Conservation (phyloP, 2,113 vertebrate genomes). For the Ceyx cyanopectus region DNA sequence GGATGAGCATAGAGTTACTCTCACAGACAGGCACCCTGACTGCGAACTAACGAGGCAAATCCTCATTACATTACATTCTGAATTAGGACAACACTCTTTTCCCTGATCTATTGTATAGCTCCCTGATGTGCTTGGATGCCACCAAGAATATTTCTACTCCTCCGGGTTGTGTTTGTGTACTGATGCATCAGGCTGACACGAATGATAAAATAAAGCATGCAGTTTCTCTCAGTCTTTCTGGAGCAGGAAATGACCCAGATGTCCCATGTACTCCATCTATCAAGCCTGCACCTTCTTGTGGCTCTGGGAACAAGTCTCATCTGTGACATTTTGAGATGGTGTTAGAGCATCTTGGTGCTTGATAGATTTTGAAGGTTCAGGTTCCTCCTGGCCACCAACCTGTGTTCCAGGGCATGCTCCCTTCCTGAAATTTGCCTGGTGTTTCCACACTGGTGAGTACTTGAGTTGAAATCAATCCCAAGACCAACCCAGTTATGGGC, state of each 20-base stretch:
- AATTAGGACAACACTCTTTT: not conserved
- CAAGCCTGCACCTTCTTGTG: not conserved
- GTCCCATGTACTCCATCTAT: not conserved
- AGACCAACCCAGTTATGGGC: not conserved
- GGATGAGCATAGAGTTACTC: accelerated
- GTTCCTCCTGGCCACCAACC: not conserved
- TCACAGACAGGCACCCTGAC: not conserved
- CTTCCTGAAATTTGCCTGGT: accelerated
- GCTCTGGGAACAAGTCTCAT: not conserved
- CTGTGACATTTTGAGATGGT: not conserved
- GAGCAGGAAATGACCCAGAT: not conserved
- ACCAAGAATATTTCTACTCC: accelerated
- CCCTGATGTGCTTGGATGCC: not conserved
- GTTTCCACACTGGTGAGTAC: not conserved
- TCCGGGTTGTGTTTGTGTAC: accelerated
- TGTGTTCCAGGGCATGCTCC: not conserved
- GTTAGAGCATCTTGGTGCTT: not conserved
- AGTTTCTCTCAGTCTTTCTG: not conserved
- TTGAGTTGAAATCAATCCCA: not conserved
- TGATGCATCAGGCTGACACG: not conserved
- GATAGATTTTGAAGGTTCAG: not conserved
- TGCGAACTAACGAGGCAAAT: not conserved
- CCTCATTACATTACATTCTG: not conserved
- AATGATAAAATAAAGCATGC: not conserved
- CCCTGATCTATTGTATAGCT: not conserved